Evolutionary conservation across 2,797 vertebrate species (phyloP).

Genomic region (Microcaecilia unicolor): DNA sequence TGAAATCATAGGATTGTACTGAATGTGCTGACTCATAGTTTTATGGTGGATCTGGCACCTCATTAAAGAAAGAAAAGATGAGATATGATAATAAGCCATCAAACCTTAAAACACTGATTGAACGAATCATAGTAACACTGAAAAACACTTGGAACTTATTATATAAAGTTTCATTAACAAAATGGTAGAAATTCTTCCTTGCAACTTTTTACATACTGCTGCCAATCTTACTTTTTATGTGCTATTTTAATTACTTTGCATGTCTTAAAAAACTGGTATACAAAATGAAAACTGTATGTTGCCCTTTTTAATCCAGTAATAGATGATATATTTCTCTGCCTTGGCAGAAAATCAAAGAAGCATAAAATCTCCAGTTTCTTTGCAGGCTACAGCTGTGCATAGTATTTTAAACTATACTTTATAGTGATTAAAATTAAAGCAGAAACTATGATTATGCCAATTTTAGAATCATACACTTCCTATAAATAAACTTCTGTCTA

Average conservation of each 20-base stretch:
- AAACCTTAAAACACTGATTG: not conserved
- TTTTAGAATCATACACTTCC: constrained; percentile 31
- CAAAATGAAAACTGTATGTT: constrained; percentile 55
- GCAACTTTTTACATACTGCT: too few relatives aligned
- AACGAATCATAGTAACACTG: not conserved
- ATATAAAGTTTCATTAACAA: not conserved
- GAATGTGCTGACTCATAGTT: not conserved
- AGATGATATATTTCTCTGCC: constrained; percentile 44
- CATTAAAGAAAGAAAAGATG: not conserved
- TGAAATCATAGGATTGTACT: not conserved
- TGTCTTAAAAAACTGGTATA: constrained; percentile 23
- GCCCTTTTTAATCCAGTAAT: constrained; percentile 37
- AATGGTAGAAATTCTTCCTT: too few relatives aligned
- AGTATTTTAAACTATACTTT: constrained; percentile 43
- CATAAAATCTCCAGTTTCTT: constrained; percentile 47
- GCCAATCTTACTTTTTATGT: constrained; percentile 47
- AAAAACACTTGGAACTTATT: not conserved
- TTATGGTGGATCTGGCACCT: not conserved
- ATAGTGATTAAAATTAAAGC: constrained; percentile 37
- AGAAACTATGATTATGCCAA: constrained; percentile 43
- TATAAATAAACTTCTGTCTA: too few relatives aligned
- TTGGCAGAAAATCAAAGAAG: constrained; percentile 50
- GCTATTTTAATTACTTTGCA: constrained; percentile 42
- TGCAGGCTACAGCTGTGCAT: constrained; percentile 43
- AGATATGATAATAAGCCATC: not conserved